Evolutionary conservation across 2,888 invertebrate species (phyloP).

Genomic region (Itoplectis maculator): DNA sequence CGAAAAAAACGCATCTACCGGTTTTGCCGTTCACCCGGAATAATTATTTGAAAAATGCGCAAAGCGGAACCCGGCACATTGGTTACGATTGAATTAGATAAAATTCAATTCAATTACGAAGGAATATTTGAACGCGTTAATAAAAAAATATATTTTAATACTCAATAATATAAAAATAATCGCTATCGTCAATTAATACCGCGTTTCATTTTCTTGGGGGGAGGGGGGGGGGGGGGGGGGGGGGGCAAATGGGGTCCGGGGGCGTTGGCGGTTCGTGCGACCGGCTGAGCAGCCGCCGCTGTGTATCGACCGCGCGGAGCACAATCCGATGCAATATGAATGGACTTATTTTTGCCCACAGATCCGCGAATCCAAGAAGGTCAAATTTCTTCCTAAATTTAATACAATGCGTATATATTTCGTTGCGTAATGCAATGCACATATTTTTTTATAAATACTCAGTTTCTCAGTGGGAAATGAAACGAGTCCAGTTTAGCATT

Average conservation of each 20-base stretch:
- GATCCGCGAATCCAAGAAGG: not conserved
- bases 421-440: too few relatives aligned
- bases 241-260: too few relatives aligned
- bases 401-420: not conserved
- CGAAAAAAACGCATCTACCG: slow-evolving; percentile 12
- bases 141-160: too few relatives aligned
- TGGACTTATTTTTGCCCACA: not conserved
- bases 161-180: not conserved
- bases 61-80: too few relatives aligned
- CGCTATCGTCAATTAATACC: too few relatives aligned
- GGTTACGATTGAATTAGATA: too few relatives aligned
- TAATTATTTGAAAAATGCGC: not conserved
- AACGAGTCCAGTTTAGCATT: not conserved
- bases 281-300: not conserved
- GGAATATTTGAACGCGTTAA: too few relatives aligned
- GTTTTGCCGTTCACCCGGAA: not conserved
- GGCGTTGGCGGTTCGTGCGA: slow-evolving; percentile 50
- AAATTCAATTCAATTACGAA: too few relatives aligned
- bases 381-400: not conserved
- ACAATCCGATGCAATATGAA: slow-evolving; percentile 10
- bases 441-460: not conserved
- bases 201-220: too few relatives aligned
- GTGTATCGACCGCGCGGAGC: slow-evolving; percentile 36
- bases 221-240: too few relatives aligned
- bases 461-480: not conserved